Percentiles rank a stretch among this genome's conserved stretches.
phyloP scores from a whole-genome alignment of 2,888 invertebrate species.

The Icerya purchasi region DNA sequence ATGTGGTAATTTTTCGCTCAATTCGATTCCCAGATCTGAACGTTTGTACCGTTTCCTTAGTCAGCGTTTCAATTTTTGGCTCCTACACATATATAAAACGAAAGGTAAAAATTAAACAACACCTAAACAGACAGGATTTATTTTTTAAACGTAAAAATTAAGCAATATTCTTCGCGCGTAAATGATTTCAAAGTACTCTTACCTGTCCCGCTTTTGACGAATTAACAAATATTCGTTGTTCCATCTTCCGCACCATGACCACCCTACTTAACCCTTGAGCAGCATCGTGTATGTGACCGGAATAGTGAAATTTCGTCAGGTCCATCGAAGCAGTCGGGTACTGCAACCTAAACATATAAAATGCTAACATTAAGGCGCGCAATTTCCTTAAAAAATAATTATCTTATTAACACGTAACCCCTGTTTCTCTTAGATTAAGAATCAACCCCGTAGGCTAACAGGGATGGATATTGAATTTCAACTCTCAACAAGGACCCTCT shows the following conservation, averaged over 20 bases:
- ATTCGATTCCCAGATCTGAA: constrained; percentile 36
- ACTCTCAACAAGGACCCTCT: too few relatives aligned
- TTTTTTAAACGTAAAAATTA: too few relatives aligned
- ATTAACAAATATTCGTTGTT: constrained; percentile 37
- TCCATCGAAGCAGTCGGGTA: constrained; percentile 20
- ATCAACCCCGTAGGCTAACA: too few relatives aligned
- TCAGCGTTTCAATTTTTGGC: constrained; percentile 39
- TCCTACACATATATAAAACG: neutral
- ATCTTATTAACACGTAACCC: too few relatives aligned
- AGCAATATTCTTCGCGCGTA: too few relatives aligned
- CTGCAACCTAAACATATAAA: constrained; percentile 5
- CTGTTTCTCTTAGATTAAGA: too few relatives aligned
- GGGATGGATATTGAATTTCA: too few relatives aligned
- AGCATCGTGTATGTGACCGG: constrained; percentile 22
- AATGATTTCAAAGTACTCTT: too few relatives aligned
- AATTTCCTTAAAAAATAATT: too few relatives aligned
- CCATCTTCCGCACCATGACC: constrained; percentile 44
- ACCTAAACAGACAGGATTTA: too few relatives aligned
- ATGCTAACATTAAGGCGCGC: neutral
- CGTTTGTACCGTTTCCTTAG: constrained; percentile 41
- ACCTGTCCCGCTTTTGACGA: constrained; percentile 34
- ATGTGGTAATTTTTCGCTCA: constrained; percentile 38
- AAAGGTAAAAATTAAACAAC: too few relatives aligned
- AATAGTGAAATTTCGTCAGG: constrained; percentile 19
- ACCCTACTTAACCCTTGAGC: constrained; percentile 27